phyloP scores from a whole-genome alignment of 1,140 invertebrate species.

The Macrostomum lignano region DNA sequence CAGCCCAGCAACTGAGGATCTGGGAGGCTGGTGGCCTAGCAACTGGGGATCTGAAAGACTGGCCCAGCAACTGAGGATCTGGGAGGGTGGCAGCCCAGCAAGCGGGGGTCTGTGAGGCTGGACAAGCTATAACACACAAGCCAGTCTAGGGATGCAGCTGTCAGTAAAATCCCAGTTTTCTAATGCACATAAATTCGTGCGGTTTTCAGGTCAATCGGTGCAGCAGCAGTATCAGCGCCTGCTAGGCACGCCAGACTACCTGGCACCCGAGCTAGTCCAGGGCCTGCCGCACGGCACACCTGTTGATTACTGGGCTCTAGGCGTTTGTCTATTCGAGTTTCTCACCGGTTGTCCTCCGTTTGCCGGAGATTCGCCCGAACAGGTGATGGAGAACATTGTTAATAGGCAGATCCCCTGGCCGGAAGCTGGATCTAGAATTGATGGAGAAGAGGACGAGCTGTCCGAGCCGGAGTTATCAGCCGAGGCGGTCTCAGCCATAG shows the following conservation, averaged over 20 bases:
- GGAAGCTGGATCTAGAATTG: not conserved
- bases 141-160: too few relatives aligned
- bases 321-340: conserved; percentile 80
- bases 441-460: not conserved
- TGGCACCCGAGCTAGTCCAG: conserved; percentile 76
- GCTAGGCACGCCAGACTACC: conserved; percentile 72
- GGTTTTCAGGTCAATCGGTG: not conserved
- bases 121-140: too few relatives aligned
- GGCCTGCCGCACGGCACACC: too few relatives aligned
- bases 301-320: too few relatives aligned
- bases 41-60: too few relatives aligned
- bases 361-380: conserved; percentile 60
- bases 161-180: conserved; percentile 4
- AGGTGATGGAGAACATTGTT: conserved; percentile 73
- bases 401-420: conserved; percentile 26
- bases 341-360: conserved; percentile 73
- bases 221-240: conserved; percentile 37
- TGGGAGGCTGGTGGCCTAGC: too few relatives aligned
- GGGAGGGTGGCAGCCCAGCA: too few relatives aligned
- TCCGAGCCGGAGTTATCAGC: too few relatives aligned
- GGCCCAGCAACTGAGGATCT: too few relatives aligned
- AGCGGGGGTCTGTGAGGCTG: too few relatives aligned
- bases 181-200: not conserved
- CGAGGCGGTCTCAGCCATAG: too few relatives aligned
- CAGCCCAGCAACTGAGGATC: too few relatives aligned